Evolutionary conservation across 2,888 invertebrate genomes (phyloP).

Genomic region (Cryptocheilus praepositus): DNA sequence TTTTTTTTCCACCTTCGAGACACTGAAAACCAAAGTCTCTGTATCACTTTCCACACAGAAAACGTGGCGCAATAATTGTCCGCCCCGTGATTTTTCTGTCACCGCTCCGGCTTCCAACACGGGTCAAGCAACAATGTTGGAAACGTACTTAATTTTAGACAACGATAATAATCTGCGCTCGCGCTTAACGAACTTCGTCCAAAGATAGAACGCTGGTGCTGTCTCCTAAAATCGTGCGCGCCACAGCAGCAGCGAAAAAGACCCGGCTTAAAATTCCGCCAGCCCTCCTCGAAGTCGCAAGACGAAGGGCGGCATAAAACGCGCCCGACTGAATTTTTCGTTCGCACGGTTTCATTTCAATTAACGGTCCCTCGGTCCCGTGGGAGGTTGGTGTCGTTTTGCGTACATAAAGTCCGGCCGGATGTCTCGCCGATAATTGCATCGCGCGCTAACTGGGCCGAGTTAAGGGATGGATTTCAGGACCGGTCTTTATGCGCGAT

Average conservation of each 20-base stretch:
- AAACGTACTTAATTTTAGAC: too few relatives aligned
- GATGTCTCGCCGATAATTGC: conserved; percentile 69
- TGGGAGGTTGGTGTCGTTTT: conserved; percentile 42
- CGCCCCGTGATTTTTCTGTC: too few relatives aligned
- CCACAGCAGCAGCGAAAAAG: neutral
- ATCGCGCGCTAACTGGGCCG: conserved; percentile 56
- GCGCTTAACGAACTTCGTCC: neutral
- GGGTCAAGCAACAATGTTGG: too few relatives aligned
- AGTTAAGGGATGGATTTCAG: conserved; percentile 67
- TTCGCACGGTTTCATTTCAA: conserved; percentile 74
- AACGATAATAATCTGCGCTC: neutral
- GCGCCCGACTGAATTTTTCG: conserved; percentile 68
- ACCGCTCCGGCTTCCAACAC: too few relatives aligned
- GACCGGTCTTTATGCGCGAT: conserved; percentile 66
- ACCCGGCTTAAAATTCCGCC: too few relatives aligned
- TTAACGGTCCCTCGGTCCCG: conserved; percentile 67
- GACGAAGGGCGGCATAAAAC: conserved; percentile 51
- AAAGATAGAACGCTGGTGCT: conserved; percentile 8
- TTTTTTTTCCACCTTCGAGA: too few relatives aligned
- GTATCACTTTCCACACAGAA: too few relatives aligned
- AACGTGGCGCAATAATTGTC: too few relatives aligned
- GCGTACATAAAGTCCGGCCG: conserved; percentile 42
- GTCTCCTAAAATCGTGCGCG: too few relatives aligned
- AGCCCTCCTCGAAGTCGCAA: neutral
- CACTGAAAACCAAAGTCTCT: too few relatives aligned